A percentile compares a stretch with the other conserved stretches of the same genome.
These are phyloP conservation scores for Electrona antarctica DNA, from an alignment of 2,113 vertebrate genomes.

Conservation along the genomic window DNA sequence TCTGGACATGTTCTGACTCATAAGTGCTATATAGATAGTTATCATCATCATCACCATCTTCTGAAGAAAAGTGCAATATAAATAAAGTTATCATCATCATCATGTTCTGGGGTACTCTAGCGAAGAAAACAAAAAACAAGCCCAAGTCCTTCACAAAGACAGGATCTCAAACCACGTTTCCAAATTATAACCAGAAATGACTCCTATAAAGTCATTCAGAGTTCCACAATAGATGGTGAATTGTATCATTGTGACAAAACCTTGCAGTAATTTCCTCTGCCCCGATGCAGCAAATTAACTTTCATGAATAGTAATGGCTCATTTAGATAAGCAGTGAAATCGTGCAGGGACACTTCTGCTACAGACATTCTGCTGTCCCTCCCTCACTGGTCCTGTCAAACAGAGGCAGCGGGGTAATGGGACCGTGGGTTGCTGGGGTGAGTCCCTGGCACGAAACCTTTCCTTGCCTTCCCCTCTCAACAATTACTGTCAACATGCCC, in stretches of 20 bases:
- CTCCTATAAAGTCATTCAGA: conserved; percentile 1
- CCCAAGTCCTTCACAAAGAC: conserved; percentile 2
- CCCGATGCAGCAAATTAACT: conserved; percentile 61
- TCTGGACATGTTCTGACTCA: no score
- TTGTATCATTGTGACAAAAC: conserved; percentile 25
- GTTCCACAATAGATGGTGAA: neutral
- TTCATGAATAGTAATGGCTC: conserved; percentile 46
- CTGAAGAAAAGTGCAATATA: no score
- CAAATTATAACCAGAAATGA: neutral
- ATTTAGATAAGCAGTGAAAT: conserved; percentile 66
- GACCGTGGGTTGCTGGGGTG: no score
- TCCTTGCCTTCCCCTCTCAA: neutral
- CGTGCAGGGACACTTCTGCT: conserved; percentile 6
- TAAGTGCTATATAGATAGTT: no score
- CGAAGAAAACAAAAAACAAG: no score
- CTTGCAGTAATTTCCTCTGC: conserved; percentile 39
- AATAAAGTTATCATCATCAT: no score
- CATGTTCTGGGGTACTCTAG: no score
- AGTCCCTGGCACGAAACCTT: neutral
- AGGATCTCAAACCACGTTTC: neutral
- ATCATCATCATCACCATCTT: no score
- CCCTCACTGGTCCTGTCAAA: neutral
- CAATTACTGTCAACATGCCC: no score
- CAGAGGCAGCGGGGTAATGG: no score
- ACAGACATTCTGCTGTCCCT: neutral